Evolutionary conservation across 2,888 invertebrate species (phyloP), one percentile per base, ranked within the genome.

Genomic region (Tiliacea aurago): DNA sequence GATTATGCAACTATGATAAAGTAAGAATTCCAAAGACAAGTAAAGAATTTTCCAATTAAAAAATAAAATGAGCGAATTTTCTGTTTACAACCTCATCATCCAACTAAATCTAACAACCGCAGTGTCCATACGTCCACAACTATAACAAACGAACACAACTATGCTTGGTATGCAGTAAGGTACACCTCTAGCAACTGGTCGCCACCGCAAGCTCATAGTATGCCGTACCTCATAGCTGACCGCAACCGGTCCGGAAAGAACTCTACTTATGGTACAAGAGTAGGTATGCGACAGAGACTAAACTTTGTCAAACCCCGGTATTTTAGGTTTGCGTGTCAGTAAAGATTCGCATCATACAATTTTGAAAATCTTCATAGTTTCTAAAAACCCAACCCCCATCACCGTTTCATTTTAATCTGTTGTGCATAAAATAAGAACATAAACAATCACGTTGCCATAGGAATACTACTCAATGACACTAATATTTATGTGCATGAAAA

Each of bases 121-220:
- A 81, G 51, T 41, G 9, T 18, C 53, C 13, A 55, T 41, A 80
- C n/a, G 15, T 61, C 37, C 15, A 61, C 43, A 68, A 70, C 66
- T 70, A 69, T n/a, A 70, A 76, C 65, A 71, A 84, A 80, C 18
- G 56, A 83, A 65, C 45, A 9, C 53, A 84, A 84, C 71, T 84
- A 85, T 85, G 74, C 41, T 37, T 59, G 83, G 71, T 74, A 85
- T 86, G 83, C 73, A 47, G 85, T 85, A 85, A 85, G 75, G 73
- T 75, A 85, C 53, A 84, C 85, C 73, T 69, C 66, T 45, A 76
- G 86, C 80, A 83, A 86, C 87, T 86, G 78, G 86, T 81, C 72
- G 79, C 56, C 58, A 87, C 86, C 86, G 67, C 86, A 87, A 49
- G 59, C 65, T 79, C 74, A 81, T 81, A 85, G 80, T 62, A 67